Evolutionary conservation across 2,888 invertebrate genomes (phyloP).

Genomic region (Adela reaumurella): DNA sequence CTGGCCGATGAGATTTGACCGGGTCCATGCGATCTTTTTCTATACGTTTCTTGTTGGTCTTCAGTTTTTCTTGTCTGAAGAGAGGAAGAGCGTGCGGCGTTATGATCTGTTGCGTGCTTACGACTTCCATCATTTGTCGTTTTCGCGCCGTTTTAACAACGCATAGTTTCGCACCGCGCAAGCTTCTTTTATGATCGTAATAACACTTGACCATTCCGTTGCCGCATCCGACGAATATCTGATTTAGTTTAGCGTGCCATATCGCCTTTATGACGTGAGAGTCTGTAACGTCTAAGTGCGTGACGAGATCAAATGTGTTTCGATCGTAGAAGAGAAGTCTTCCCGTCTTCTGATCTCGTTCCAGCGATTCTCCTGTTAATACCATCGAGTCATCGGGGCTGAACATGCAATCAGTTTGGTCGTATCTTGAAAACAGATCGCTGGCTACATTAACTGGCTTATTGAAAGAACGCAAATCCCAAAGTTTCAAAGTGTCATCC

Average conservation of each 20-base stretch:
- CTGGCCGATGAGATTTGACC: constrained; percentile 76
- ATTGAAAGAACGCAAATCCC: constrained; percentile 87
- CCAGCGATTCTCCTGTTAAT: constrained; percentile 82
- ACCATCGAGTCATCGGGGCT: constrained; percentile 91
- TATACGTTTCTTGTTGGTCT: constrained; percentile 85
- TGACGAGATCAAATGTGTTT: constrained; percentile 69
- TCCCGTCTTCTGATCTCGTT: constrained; percentile 62
- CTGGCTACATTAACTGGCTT: constrained; percentile 66
- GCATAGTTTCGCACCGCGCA: constrained; percentile 88
- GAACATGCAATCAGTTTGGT: constrained; percentile 77
- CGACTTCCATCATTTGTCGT: constrained; percentile 78
- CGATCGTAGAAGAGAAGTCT: constrained; percentile 76
- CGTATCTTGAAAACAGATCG: constrained; percentile 78
- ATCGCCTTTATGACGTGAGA: constrained; percentile 83
- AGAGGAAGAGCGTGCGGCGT: constrained; percentile 95
- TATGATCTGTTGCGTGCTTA: constrained; percentile 89
- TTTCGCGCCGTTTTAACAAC: constrained; percentile 77
- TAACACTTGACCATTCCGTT: constrained; percentile 87
- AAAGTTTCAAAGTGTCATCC: constrained; percentile 92
- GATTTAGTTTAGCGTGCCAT: constrained; percentile 98
- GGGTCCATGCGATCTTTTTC: constrained; percentile 89
- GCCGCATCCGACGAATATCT: constrained; percentile 89
- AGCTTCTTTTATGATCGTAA: constrained; percentile 83
- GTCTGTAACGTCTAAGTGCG: constrained; percentile 71
- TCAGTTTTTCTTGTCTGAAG: constrained; percentile 87